These are phyloP conservation scores for Peromyscus eremicus DNA, from an alignment of 2,797 vertebrate genomes.

Conservation along the genomic window DNA sequence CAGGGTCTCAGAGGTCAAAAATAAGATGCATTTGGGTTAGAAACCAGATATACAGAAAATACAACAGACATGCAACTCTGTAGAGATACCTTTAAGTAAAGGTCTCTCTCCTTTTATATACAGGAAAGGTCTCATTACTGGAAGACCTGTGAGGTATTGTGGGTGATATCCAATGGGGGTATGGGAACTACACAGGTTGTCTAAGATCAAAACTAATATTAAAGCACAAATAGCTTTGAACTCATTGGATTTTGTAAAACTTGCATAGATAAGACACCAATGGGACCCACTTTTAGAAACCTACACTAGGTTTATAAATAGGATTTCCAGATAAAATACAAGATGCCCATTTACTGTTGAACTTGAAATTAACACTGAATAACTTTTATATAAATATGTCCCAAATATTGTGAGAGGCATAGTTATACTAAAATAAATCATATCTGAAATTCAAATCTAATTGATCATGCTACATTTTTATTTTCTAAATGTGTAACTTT, in stretches of 20 bases:
- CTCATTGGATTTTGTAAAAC: neutral
- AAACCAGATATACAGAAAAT: neutral
- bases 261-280: neutral
- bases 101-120: neutral
- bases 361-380: slow-evolving; percentile 48
- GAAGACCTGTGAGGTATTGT: too few species aligned
- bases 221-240: neutral
- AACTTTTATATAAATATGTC: slow-evolving; percentile 8
- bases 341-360: slow-evolving; percentile 21
- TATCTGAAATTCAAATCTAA: slow-evolving; percentile 57
- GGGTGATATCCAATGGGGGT: neutral
- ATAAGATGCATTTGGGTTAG: neutral
- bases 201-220: neutral
- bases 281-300: neutral
- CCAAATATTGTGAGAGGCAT: neutral
- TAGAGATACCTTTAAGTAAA: neutral
- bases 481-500: neutral
- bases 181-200: neutral
- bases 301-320: slow-evolving; percentile 29
- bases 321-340: slow-evolving; percentile 30
- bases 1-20: neutral
- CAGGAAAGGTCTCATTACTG: neutral
- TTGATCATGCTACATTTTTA: neutral
- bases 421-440: neutral
- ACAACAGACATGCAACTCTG: neutral